These are phyloP conservation scores for Ceuthmochares aereus DNA, from an alignment of 2,113 vertebrate genomes.

Conservation along the genomic window DNA sequence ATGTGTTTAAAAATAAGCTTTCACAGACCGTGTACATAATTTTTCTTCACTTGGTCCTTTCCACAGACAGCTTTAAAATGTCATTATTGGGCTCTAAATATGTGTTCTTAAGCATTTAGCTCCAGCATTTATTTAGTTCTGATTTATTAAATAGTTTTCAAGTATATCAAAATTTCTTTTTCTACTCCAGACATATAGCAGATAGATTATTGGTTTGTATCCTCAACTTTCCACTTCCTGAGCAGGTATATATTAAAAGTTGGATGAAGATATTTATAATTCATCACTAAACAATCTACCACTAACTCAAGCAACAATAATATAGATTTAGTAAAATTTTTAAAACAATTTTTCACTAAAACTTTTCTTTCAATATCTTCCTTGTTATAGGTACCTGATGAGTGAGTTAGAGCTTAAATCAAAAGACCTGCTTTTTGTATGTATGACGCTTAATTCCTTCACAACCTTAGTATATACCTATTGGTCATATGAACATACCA, in stretches of 20 bases:
- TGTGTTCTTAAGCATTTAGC: not conserved
- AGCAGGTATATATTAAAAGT: not conserved
- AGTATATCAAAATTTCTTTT: not conserved
- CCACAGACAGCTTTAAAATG: not conserved
- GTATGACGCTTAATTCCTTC: accelerated
- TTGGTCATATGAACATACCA: not conserved
- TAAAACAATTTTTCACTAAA: not conserved
- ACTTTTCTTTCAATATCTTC: not conserved
- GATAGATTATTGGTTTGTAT: not conserved
- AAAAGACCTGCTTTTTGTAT: accelerated
- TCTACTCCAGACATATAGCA: not conserved
- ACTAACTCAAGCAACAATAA: not conserved
- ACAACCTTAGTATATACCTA: not conserved
- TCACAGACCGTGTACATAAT: not conserved
- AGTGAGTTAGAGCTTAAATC: not conserved
- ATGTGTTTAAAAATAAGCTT: not conserved
- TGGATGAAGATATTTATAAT: not conserved
- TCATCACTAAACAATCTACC: not conserved
- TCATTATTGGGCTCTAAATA: not conserved
- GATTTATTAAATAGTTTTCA: not conserved
- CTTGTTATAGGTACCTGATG: not conserved
- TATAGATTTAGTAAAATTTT: not conserved
- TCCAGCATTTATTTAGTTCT: not conserved
- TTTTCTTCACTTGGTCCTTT: not conserved
- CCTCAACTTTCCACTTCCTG: not conserved